A percentile compares a stretch with the other conserved stretches of the same genome.
Conservation (phyloP, 2,797 vertebrate species). For the Arnoldichthys spilopterus region DNA sequence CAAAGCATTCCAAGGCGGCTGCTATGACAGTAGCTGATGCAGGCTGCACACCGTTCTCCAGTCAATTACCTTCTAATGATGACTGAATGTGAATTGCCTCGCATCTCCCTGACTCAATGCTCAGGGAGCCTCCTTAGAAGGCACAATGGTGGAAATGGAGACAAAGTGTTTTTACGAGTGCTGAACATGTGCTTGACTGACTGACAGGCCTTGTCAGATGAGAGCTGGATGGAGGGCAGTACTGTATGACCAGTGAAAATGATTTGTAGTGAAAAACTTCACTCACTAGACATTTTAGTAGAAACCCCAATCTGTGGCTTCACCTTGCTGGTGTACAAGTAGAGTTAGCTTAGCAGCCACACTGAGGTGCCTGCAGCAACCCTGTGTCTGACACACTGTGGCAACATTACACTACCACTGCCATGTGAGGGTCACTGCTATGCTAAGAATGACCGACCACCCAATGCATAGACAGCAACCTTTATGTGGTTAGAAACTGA, state of each 20-base stretch:
- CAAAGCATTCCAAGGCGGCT: slow-evolving; percentile 52
- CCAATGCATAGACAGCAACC: neutral
- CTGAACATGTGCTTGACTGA: slow-evolving; percentile 7
- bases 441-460: neutral
- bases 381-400: too few species aligned
- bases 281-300: neutral
- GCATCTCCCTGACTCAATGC: slow-evolving; percentile 41
- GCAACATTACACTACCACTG: too few species aligned
- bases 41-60: slow-evolving; percentile 58
- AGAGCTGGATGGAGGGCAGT: neutral
- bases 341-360: too few species aligned
- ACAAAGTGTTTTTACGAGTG: slow-evolving; percentile 33
- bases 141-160: slow-evolving; percentile 14
- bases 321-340: neutral
- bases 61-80: slow-evolving; percentile 73
- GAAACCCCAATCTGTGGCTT: neutral
- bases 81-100: slow-evolving; percentile 67
- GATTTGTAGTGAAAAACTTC: neutral
- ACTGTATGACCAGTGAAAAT: neutral
- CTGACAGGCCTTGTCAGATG: neutral
- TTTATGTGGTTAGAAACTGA: neutral
- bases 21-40: slow-evolving; percentile 64
- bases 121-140: slow-evolving; percentile 26
- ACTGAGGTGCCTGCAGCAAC: too few species aligned
- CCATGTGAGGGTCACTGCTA: neutral